These are phyloP conservation scores for Vulpes ferrilata DNA, from an alignment of 2,113 vertebrate species.

Conservation along the genomic window DNA sequence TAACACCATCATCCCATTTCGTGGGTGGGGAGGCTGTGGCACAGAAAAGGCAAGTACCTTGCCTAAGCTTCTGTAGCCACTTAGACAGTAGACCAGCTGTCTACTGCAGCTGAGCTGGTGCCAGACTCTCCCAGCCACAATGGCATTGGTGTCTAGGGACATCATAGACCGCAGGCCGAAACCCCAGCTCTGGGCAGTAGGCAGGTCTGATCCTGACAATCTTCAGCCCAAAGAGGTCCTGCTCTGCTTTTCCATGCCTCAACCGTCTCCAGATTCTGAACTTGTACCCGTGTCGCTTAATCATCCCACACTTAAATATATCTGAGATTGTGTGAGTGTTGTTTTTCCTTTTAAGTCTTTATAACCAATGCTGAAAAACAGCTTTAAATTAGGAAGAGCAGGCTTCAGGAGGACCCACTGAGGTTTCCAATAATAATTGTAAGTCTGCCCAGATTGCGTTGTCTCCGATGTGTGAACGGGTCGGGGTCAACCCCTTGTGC, in stretches of 20 bases:
- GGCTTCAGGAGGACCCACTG: not conserved
- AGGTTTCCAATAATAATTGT: constrained; percentile 7
- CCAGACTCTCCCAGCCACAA: not conserved
- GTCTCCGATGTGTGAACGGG: not conserved
- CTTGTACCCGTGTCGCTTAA: not conserved
- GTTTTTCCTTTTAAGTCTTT: not conserved
- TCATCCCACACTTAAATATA: not conserved
- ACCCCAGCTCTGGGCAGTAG: not conserved
- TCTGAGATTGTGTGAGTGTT: not conserved
- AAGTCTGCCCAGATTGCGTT: constrained; percentile 38
- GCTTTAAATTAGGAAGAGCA: constrained; percentile 8
- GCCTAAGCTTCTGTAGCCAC: not conserved
- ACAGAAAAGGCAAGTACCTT: not conserved
- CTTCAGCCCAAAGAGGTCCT: not conserved
- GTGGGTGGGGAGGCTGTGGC: constrained; percentile 6
- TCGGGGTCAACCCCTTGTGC: not conserved
- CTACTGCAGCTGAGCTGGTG: not conserved
- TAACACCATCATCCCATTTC: not conserved
- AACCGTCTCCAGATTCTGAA: not conserved
- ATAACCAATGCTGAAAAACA: not conserved
- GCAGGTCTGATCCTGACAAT: not conserved
- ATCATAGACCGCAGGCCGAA: not conserved
- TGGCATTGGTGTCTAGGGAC: not conserved
- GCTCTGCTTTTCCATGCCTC: not conserved
- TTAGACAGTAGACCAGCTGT: not conserved